Base-by-base conservation (phyloP, 2,113 vertebrate genomes). In the Ophthalmotilapia sp. region DNA sequence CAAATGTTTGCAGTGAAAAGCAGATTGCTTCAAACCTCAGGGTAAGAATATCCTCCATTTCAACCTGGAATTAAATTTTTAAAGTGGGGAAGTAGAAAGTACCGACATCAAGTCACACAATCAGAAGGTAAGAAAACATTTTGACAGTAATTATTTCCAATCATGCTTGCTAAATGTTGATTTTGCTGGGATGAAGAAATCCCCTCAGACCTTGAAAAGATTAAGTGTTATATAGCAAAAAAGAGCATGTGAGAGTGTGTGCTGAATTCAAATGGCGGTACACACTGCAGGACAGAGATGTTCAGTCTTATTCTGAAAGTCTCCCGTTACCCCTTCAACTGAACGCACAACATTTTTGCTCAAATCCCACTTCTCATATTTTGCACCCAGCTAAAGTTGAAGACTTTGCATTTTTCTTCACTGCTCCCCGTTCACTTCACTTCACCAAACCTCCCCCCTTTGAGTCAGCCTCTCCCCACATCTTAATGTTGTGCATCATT, bases 321-420 rank as follows among this genome's bases (percentile, higher is more conserved):
- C 60, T 83, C 47, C 60, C 0, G 7, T 17, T 58, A 77, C 15
- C 6, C 21, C 17, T 65, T 15, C 17, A 80, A 5, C 82, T 54
- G 31, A 53, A 65, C 58, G 14, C 75, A 38, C 5, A 70, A 33
- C 49, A 51, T 55, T 68, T 82, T 82, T 51, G 38, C 68, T 81
- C 15, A 73, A 91, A 85, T 65, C 90, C 81, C 51, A 77, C 81
- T 56, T 85, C 53, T 85, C 73, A 90, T 58, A 81, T 89, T 85
- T 84, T 47, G 77, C 19, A 49, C 40, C 33, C 14, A 9, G 49
- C 36, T 55, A 36, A 40, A 70, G 49, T 81, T 86, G 36, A 53
- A 81, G 45, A 47, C 77, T 31, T 21, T 21, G 15, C 7, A 15
- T 42, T 11, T 23, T 29, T 29, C 68, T 55, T 26, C 23, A 2